A percentile compares a stretch with the other conserved stretches of the same genome.
phyloP scores from a whole-genome alignment of 2,888 invertebrate genomes.

The Ceraclea dissimilis region DNA sequence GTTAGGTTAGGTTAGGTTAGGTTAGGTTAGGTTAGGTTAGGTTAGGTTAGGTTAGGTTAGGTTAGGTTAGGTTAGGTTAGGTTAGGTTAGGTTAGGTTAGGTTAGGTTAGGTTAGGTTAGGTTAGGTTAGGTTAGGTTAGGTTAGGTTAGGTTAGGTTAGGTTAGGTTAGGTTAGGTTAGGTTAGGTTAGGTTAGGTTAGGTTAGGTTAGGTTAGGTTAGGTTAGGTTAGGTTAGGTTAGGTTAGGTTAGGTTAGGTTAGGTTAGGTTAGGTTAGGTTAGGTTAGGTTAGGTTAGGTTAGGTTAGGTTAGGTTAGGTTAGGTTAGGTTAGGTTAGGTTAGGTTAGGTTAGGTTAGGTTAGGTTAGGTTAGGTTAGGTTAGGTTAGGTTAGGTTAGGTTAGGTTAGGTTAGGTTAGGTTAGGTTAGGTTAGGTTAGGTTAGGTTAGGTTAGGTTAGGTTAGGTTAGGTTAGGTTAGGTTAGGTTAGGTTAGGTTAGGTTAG shows the following conservation, averaged over 20 bases:
- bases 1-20: too few relatives aligned
- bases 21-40: too few relatives aligned
- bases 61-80: too few relatives aligned
- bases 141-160: too few relatives aligned
- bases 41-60: too few relatives aligned
- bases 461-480: slow-evolving; percentile 2
- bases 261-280: slow-evolving; percentile 1
- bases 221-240: not conserved
- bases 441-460: slow-evolving; percentile 2
- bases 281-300: slow-evolving; percentile 2
- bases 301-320: slow-evolving; percentile 2
- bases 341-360: slow-evolving; percentile 2
- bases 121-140: too few relatives aligned
- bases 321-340: slow-evolving; percentile 2
- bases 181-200: not conserved
- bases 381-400: slow-evolving; percentile 2
- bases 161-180: too few relatives aligned
- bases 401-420: slow-evolving; percentile 2
- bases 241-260: slow-evolving; percentile 1
- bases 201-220: slow-evolving; percentile 1
- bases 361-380: slow-evolving; percentile 2
- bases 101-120: too few relatives aligned
- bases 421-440: slow-evolving; percentile 2
- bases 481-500: slow-evolving; percentile 2
- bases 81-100: too few relatives aligned